phyloP scores from a whole-genome alignment of 2,888 invertebrate species.

The Sarcophaga rosellei region DNA sequence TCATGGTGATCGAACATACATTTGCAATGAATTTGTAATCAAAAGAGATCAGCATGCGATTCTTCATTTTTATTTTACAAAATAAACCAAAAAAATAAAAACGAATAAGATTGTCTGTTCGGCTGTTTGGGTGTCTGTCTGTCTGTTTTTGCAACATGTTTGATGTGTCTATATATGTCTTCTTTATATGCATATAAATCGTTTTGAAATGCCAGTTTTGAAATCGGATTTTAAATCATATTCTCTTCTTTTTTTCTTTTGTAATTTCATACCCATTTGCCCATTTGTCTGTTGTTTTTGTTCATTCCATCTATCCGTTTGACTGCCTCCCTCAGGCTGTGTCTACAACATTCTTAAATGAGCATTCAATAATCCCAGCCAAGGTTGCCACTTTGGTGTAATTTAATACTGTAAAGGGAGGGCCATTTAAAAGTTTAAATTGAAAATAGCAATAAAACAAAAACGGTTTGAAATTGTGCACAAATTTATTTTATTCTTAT shows the following conservation, averaged over 20 bases:
- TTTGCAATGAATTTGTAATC: slow-evolving; percentile 61
- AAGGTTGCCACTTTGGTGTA: slow-evolving; percentile 6
- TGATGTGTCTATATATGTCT: slow-evolving; percentile 63
- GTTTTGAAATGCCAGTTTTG: slow-evolving; percentile 77
- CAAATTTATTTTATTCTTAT: too few species aligned
- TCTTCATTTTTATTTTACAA: slow-evolving; percentile 57
- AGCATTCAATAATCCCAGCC: neutral
- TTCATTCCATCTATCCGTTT: slow-evolving; percentile 17
- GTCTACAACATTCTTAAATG: slow-evolving; percentile 54
- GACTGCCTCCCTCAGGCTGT: slow-evolving; percentile 61
- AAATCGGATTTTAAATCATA: slow-evolving; percentile 80
- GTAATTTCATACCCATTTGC: slow-evolving; percentile 23
- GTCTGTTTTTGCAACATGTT: neutral
- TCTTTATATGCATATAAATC: slow-evolving; percentile 65
- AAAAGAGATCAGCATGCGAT: slow-evolving; percentile 77
- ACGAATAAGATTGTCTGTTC: neutral
- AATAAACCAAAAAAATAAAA: neutral
- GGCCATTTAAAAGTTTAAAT: too few species aligned
- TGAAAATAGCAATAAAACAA: too few species aligned
- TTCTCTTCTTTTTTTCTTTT: slow-evolving; percentile 63
- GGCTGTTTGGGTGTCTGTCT: neutral
- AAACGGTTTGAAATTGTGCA: too few species aligned
- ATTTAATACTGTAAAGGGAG: neutral
- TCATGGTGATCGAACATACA: slow-evolving; percentile 62
- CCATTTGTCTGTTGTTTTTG: neutral